Conservation (phyloP, 2,888 invertebrate species). For the Serrognathus titanus region DNA sequence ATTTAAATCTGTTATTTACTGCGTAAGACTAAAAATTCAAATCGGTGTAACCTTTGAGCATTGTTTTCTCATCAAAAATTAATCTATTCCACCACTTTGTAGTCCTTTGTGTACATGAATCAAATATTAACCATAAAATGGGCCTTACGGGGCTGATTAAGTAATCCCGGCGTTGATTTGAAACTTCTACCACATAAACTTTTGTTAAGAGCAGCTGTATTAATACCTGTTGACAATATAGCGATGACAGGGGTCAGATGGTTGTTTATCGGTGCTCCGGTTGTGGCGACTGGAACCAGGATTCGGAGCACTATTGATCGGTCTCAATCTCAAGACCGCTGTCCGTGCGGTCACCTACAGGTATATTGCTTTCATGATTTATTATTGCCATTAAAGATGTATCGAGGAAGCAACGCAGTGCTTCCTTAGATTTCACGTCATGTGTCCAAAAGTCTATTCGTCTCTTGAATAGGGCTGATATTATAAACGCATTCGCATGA, state of each 20-base stretch:
- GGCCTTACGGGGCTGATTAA: too few species aligned
- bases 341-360: constrained; percentile 38
- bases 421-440: constrained; percentile 9
- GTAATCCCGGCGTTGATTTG: neutral
- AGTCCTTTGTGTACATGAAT: too few species aligned
- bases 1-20: too few species aligned
- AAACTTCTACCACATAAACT: constrained; percentile 17
- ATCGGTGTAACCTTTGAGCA: too few species aligned
- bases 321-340: constrained; percentile 31
- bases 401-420: constrained; percentile 24
- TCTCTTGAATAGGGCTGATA: neutral
- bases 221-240: constrained; percentile 41
- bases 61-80: too few species aligned
- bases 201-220: constrained; percentile 32
- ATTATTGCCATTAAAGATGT: constrained; percentile 37
- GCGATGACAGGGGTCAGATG: constrained; percentile 37
- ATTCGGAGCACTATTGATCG: constrained; percentile 33
- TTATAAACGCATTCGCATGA: too few species aligned
- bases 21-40: too few species aligned
- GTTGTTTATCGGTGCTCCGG: constrained; percentile 36
- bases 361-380: constrained; percentile 38
- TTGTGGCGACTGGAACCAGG: constrained; percentile 10
- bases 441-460: constrained; percentile 2
- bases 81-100: too few species aligned
- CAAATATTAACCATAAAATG: too few species aligned